phyloP scores from a whole-genome alignment of 2,797 vertebrate genomes.

The Tadarida brasiliensis region DNA sequence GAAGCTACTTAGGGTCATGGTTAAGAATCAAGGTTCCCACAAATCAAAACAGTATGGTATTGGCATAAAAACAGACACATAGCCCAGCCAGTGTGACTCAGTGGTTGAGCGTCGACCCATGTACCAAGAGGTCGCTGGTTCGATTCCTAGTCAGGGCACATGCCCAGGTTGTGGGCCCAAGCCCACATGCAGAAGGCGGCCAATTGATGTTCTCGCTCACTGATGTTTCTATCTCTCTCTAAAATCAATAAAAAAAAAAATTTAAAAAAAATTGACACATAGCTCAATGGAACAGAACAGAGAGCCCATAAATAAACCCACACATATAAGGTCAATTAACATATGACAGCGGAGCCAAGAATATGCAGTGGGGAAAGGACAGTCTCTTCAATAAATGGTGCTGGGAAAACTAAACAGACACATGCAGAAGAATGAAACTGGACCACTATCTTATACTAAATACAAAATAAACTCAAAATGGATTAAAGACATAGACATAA shows the following conservation, averaged over 20 bases:
- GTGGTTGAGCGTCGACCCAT: no score
- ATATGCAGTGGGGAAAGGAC: background rate
- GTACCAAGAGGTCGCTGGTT: no score
- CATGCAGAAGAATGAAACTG: background rate
- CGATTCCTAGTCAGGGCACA: no score
- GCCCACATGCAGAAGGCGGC: no score
- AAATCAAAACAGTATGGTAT: background rate
- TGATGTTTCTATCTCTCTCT: no score
- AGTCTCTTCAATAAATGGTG: background rate
- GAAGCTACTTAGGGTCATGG: background rate
- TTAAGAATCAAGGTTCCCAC: slow-evolving; percentile 2
- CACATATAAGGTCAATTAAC: background rate
- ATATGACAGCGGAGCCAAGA: background rate
- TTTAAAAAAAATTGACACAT: background rate
- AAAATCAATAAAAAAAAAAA: no score
- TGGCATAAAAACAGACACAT: background rate
- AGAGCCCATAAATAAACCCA: background rate
- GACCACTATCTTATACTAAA: background rate
- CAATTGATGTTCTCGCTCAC: no score
- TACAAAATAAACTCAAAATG: background rate
- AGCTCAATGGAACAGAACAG: background rate
- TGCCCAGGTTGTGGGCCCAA: no score
- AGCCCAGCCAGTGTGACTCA: background rate
- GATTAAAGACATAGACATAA: background rate
- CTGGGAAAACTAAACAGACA: background rate